Evolutionary conservation across 2,888 invertebrate genomes (phyloP).

Genomic region (Strigamia crassipes): DNA sequence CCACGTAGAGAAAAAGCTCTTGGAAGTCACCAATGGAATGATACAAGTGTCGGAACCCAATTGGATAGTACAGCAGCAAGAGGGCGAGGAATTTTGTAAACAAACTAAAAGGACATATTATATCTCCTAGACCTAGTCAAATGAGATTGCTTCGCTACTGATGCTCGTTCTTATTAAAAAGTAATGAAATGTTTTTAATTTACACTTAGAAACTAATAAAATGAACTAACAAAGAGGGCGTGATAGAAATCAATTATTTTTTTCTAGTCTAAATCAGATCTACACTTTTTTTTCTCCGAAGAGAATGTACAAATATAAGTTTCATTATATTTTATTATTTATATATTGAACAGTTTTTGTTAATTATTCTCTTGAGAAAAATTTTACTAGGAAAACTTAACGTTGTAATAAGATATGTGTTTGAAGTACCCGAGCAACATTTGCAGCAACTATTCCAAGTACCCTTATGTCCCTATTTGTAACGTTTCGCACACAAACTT

Average conservation of each 20-base stretch:
- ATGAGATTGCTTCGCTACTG: background rate
- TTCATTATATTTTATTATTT: background rate
- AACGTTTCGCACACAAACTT: background rate
- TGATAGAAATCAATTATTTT: background rate
- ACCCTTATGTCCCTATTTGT: background rate
- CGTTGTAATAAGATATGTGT: background rate
- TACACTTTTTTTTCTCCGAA: background rate
- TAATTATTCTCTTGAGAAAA: background rate
- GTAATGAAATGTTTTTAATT: background rate
- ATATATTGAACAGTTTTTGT: background rate
- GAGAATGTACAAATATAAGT: slow-evolving; percentile 1
- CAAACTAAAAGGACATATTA: background rate
- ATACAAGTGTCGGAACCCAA: background rate
- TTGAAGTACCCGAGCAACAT: background rate
- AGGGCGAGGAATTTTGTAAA: background rate
- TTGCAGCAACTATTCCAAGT: slow-evolving; percentile 3
- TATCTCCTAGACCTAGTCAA: background rate
- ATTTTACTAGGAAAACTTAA: slow-evolving; percentile 6
- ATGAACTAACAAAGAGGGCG: background rate
- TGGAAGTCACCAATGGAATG: background rate
- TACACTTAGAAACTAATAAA: background rate
- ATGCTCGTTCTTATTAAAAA: background rate
- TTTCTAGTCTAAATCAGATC: background rate
- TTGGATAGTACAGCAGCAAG: background rate
- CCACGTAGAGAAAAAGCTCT: background rate